Evolutionary conservation across 2,113 vertebrate species (phyloP).

Genomic region (Sander lucioperca): DNA sequence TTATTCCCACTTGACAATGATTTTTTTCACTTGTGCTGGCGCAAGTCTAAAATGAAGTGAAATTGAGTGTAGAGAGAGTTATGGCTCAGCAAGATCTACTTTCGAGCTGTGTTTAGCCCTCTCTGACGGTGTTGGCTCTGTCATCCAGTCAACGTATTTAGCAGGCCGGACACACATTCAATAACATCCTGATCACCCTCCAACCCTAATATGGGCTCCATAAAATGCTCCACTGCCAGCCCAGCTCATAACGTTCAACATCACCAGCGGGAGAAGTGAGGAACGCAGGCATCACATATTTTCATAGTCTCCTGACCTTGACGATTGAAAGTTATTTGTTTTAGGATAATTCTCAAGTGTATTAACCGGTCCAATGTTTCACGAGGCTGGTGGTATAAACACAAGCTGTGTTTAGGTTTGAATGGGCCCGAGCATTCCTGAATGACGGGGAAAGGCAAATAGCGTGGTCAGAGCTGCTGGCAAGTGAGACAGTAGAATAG

Average conservation of each 20-base stretch:
- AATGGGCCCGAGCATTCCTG: slow-evolving; percentile 70
- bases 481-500: slow-evolving; percentile 53
- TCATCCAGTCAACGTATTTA: slow-evolving; percentile 55
- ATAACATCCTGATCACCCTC: slow-evolving; percentile 69
- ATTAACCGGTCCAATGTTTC: slow-evolving; percentile 66
- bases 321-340: slow-evolving; percentile 76
- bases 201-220: slow-evolving; percentile 70
- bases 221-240: slow-evolving; percentile 62
- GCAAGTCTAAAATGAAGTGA: slow-evolving; percentile 56
- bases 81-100: slow-evolving; percentile 64
- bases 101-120: slow-evolving; percentile 55
- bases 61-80: slow-evolving; percentile 58
- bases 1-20: slow-evolving; percentile 58
- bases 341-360: slow-evolving; percentile 72
- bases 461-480: slow-evolving; percentile 71
- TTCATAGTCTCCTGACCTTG: slow-evolving; percentile 72
- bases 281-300: slow-evolving; percentile 63
- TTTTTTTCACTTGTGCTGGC: slow-evolving; percentile 65
- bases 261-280: slow-evolving; percentile 35
- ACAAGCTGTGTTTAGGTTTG: slow-evolving; percentile 75
- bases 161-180: slow-evolving; percentile 69
- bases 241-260: slow-evolving; percentile 55
- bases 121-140: slow-evolving; percentile 45
- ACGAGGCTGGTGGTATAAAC: slow-evolving; percentile 68
- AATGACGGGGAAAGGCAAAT: slow-evolving; percentile 70